Conservation (phyloP, 2,113 vertebrate genomes). For the Callocephalon fimbriatum region DNA sequence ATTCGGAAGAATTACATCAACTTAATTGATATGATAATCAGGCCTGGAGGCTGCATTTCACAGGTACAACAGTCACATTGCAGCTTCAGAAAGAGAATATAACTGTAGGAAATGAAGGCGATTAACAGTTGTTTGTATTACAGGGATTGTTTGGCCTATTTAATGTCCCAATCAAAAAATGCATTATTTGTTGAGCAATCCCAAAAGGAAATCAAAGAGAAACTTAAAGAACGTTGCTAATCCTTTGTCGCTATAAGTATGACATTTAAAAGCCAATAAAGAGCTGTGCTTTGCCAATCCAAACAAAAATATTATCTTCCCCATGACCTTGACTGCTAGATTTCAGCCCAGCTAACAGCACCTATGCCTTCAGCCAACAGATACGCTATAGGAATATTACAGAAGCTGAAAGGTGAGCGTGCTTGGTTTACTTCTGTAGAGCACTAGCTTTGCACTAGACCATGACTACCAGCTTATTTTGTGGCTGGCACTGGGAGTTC, state of each 20-base stretch:
- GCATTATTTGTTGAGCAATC: constrained; percentile 26
- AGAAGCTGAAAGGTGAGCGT: neutral
- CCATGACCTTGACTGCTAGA: neutral
- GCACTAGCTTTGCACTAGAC: neutral
- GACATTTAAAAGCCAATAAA: neutral
- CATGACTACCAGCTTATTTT: neutral
- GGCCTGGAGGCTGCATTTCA: constrained; percentile 28
- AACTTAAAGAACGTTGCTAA: neutral
- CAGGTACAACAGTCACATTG: constrained; percentile 34
- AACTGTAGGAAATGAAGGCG: constrained; percentile 4
- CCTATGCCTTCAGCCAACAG: neutral
- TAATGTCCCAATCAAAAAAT: constrained; percentile 38
- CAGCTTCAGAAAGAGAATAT: neutral
- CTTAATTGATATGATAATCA: constrained; percentile 43
- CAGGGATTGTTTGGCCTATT: neutral
- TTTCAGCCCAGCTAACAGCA: neutral
- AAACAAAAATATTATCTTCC: neutral
- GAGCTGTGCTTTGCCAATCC: neutral
- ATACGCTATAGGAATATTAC: rapidly evolving
- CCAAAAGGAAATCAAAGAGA: constrained; percentile 39
- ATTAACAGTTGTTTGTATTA: constrained; percentile 36
- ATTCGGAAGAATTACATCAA: neutral
- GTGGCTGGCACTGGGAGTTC: neutral
- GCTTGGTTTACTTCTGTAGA: neutral
- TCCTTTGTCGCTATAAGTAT: neutral